A percentile compares a stretch with the other conserved stretches of the same genome.
Conservation (phyloP, 2,888 invertebrate species). For the Cryptus armator region DNA sequence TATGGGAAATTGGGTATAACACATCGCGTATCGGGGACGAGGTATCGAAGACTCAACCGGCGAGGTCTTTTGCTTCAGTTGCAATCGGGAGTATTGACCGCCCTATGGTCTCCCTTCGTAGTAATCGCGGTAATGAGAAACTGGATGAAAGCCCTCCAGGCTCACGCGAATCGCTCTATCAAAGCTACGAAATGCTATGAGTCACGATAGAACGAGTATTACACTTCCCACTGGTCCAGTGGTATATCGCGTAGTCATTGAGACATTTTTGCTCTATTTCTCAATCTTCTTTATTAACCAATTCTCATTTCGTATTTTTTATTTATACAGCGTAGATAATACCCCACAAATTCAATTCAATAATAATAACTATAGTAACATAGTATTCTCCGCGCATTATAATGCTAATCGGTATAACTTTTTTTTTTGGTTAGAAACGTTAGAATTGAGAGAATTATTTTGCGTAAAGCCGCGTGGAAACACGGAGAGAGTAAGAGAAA, state of each 20-base stretch:
- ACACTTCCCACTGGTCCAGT: background rate
- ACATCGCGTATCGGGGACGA: background rate
- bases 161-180: slow-evolving; percentile 8
- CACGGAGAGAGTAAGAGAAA: slow-evolving; percentile 25
- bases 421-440: background rate
- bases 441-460: background rate
- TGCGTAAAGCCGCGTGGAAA: slow-evolving; percentile 1
- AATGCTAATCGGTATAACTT: background rate
- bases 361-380: too few species aligned
- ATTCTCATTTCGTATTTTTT: too few species aligned
- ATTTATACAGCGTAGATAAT: too few species aligned
- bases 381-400: too few species aligned
- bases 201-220: slow-evolving; percentile 7
- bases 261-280: too few species aligned
- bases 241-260: too few species aligned
- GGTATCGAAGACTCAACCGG: background rate
- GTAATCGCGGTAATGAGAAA: slow-evolving; percentile 39
- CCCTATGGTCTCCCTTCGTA: slow-evolving; percentile 5
- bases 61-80: slow-evolving; percentile 1
- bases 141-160: background rate
- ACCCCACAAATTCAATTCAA: too few species aligned
- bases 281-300: too few species aligned
- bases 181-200: slow-evolving; percentile 1
- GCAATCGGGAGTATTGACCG: slow-evolving; percentile 44
- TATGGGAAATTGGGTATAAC: slow-evolving; percentile 8